Evolutionary conservation across 2,113 vertebrate genomes (phyloP).

Genomic region (Peromyscus leucopus): DNA sequence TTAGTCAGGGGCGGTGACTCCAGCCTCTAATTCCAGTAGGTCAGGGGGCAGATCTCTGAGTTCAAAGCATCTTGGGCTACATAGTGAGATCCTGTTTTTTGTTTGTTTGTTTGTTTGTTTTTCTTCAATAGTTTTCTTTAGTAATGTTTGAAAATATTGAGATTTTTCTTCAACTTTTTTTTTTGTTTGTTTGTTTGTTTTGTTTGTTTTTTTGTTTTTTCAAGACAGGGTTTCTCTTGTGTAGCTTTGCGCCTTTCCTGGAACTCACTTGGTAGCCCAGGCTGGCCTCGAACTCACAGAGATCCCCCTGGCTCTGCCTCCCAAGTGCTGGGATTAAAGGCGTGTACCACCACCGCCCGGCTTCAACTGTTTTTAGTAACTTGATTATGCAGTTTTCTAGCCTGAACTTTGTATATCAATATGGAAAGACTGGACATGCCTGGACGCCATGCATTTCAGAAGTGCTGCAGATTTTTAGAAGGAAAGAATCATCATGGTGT

Average conservation of each 20-base stretch:
- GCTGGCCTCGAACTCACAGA: no score
- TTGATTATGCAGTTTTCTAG: neutral
- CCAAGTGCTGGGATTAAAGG: no score
- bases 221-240: no score
- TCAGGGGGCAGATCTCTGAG: neutral
- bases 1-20: neutral
- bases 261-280: no score
- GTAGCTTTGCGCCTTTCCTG: no score
- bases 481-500: neutral
- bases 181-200: no score
- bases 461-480: neutral
- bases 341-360: no score
- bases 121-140: neutral
- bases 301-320: no score
- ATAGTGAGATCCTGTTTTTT: neutral
- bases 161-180: no score
- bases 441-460: neutral
- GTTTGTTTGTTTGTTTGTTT: neutral
- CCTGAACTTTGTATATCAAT: neutral
- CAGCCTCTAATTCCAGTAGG: neutral
- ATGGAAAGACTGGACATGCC: neutral
- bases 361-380: neutral
- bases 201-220: no score
- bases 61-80: neutral
- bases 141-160: neutral